Base-by-base conservation (phyloP, 92 coral and sea anemone species). In the Desmophyllum pertusum region DNA sequence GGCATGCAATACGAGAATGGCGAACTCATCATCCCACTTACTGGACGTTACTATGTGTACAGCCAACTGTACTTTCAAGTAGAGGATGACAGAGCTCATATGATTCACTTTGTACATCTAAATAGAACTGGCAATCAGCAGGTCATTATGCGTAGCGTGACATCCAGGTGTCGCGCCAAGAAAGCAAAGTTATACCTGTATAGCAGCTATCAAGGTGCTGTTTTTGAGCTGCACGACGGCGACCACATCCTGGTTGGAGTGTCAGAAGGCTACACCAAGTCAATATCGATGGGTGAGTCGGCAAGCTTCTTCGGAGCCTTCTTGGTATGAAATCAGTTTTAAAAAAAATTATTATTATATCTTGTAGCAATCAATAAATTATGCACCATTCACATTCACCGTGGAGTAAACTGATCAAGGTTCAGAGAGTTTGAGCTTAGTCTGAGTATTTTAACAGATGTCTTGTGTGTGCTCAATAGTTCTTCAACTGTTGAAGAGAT, bases 301-400 rank as follows among this genome's bases (percentile, higher is more conserved):
- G 98, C 98, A 66, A 94, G 93, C 80, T 94, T 84, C 84, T 94
- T 94, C 71, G 98, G 98, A 75, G 98, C 95, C 27, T 94, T 94
- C 78, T 81, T 91, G 98, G 86, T 94, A 69, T 91, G 67, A 84
- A 70, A 59, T 71, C 17, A 27, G 79, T 30, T 70, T 29, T 75
- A 30, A 45, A 25, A 52, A 29, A 52, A 68, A 18, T 39, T 29
- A 61, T 71, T 52, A 38, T 39, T 39, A 19, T 73, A 55, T 71
- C 37, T 37, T n/a, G 45, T 43, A 43, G 36, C 36, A n/a, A 80
- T 50, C 67, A 55, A 38, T 62, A 40, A 78, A 40, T 78, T 50
- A 50, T 68, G 45, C 67, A 67, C 77, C 64, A 15, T 68, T 45
- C 84, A 46, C 64, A 36, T 68, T 79, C 73, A 46, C 63, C 7